Conservation (phyloP, 1,140 invertebrate species). For the Octopus bimaculoides region DNA sequence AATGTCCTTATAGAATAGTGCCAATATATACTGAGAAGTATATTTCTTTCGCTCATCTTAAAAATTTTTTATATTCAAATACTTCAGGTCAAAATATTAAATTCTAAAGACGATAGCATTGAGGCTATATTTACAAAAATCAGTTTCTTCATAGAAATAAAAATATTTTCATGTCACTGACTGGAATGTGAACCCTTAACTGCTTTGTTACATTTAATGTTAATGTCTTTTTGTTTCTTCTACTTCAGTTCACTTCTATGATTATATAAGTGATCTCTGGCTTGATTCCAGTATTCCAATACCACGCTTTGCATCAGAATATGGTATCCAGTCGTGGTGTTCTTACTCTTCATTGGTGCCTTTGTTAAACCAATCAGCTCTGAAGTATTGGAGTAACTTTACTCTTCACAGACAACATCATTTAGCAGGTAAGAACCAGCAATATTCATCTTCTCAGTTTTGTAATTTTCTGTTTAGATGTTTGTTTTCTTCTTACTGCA, state of each 20-base stretch:
- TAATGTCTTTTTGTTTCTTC: neutral
- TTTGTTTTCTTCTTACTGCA: neutral
- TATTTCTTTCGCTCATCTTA: no score
- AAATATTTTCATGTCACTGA: no score
- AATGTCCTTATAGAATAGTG: no score
- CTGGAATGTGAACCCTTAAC: no score
- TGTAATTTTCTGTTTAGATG: neutral
- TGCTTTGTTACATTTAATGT: neutral
- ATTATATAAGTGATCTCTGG: conserved; percentile 82
- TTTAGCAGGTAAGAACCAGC: conserved; percentile 25
- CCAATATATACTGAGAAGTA: no score
- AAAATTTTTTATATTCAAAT: no score
- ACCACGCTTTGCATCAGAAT: conserved; percentile 90
- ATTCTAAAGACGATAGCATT: no score
- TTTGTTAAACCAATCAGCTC: conserved; percentile 29
- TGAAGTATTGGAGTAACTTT: conserved; percentile 33
- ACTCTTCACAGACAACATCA: conserved; percentile 44
- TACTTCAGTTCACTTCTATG: conserved; percentile 82
- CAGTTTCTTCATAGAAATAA: no score
- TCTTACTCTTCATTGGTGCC: conserved; percentile 35
- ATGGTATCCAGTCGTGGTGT: conserved; percentile 81
- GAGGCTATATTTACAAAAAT: no score
- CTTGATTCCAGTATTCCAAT: conserved; percentile 72
- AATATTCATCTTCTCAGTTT: neutral
- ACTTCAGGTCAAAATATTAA: no score